Evolutionary conservation across 2,113 vertebrate genomes (phyloP), one percentile per base, ranked within the genome.

Genomic region (Acanthisitta chloris): DNA sequence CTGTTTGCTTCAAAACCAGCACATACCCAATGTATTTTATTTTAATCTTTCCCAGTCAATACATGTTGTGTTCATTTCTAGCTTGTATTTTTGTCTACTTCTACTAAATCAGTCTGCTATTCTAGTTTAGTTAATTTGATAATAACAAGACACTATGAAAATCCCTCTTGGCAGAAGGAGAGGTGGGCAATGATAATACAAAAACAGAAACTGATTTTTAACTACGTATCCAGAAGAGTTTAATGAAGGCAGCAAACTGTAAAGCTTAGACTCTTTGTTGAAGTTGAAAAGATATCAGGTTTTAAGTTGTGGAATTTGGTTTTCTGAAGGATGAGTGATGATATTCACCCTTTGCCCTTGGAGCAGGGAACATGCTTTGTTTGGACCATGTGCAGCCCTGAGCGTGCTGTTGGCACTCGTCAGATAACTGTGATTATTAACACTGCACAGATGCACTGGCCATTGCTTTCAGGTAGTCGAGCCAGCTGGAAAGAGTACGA

Each of bases 401-500:
- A 76, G 77, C 33, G 0, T 21, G 70, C 84, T 95, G 69, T 33
- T 91, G 87, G 91, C 94, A 42, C 84, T 82, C 84, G 25, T 45
- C 73, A 88, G 66, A 70, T 88, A 77, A 46, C 87, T 85, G 69
- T 83, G 90, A 23, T 87, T 95, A 87, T 76, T 90, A 94, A 88
- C 81, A 91, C 51, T 65, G 54, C 87, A 87, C 95, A 96, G 70
- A 91, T 79, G 84, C 72, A 82, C 80, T 87, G 87, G 88, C 88
- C 89, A 36, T 55, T 66, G 92, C 71, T 96, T 73, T 93, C 62
- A 92, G 78, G 72, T 83, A 81, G 76, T 81, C 59, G 51, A 55
- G 90, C 88, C 85, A 93, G 93, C 85, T 96, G 93, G 82, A 91
- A 94, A 67, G 85, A n/a, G 17, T 78, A 40, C 36, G 62, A 93